Evolutionary conservation across 2,797 vertebrate genomes (phyloP), one percentile per base, ranked within the genome.

Genomic region (Graptemys geographica): DNA sequence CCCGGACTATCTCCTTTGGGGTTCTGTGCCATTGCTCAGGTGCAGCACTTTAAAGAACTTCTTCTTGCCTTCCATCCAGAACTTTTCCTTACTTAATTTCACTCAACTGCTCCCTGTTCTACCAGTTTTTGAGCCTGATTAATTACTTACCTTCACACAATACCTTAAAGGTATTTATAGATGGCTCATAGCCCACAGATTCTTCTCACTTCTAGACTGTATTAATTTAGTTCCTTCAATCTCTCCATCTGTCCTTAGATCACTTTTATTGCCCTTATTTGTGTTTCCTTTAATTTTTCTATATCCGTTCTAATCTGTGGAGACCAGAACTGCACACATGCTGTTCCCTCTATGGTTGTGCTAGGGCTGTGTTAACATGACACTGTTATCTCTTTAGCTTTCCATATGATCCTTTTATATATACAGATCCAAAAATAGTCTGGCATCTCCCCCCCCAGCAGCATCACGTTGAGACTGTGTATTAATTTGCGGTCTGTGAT

Each of bases 141-240:
- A 96, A 97, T 95, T 94, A 59, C 83, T 84, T 92, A 88, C 85
- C 53, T 92, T 86, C 94, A 78, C 62, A 81, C 52, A 51, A 47
- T 92, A 91, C 86, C 87, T 96, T 81, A 88, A 85, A 92, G 90
- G 87, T 95, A 97, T 97, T 97, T 97, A 85, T 96, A 97, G 90
- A 79, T 96, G 94, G 87, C 95, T 90, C 49, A 78, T 83, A 91
- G 93, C 89, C 92, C 94, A 89, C 2, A 81, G 62, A 92, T 51
- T 80, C 79, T 92, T 92, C 84, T 95, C 37, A 27, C 94, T 95
- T 95, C 57, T 92, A 91, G 88, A 86, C 82, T 8, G 0, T 90
- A 93, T 87, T 96, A 95, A 94, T 96, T 96, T 93, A 96, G 37
- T 87, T 88, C 85, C 83, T 31, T 88, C 86, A 52, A 8, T 80